Percentiles rank a stretch among this genome's conserved stretches.
phyloP scores from a whole-genome alignment of 64 coral and sea anemone species.

The Montipora efflorescens region DNA sequence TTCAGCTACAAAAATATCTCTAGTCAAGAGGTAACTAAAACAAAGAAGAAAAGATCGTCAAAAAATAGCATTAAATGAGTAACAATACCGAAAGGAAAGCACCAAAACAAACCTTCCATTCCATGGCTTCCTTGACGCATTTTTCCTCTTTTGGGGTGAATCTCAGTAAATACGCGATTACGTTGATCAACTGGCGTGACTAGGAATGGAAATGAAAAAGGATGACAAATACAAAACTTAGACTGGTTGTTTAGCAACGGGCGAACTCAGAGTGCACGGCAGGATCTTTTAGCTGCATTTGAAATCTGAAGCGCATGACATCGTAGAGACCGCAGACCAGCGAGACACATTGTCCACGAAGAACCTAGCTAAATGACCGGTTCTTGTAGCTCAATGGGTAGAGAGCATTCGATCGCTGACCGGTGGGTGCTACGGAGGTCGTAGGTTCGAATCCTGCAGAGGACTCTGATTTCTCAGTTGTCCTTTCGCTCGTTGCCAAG shows the following conservation, averaged over 20 bases:
- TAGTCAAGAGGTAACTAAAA: conserved; percentile 45
- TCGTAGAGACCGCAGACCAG: too few relatives aligned
- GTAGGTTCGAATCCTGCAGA: too few relatives aligned
- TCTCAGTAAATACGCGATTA: conserved; percentile 79
- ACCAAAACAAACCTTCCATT: conserved; percentile 82
- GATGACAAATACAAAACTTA: neutral
- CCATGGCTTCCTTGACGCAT: conserved; percentile 79
- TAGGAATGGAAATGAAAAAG: neutral
- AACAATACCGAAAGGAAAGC: neutral
- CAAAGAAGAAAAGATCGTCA: neutral
- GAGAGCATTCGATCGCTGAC: too few relatives aligned
- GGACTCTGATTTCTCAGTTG: too few relatives aligned
- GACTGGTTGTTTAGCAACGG: neutral
- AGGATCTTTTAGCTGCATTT: too few relatives aligned
- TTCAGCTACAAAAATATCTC: neutral
- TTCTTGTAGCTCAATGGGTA: too few relatives aligned
- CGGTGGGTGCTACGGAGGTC: too few relatives aligned
- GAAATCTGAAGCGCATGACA: too few relatives aligned
- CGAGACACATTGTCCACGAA: too few relatives aligned
- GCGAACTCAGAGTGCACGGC: neutral
- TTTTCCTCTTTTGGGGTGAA: conserved; percentile 76
- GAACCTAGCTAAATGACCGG: too few relatives aligned
- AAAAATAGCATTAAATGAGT: neutral
- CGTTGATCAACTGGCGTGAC: conserved; percentile 88
- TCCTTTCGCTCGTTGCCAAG: too few relatives aligned